These are phyloP conservation scores for Anguilla rostrata DNA, from an alignment of 2,113 vertebrate genomes.

Conservation along the genomic window DNA sequence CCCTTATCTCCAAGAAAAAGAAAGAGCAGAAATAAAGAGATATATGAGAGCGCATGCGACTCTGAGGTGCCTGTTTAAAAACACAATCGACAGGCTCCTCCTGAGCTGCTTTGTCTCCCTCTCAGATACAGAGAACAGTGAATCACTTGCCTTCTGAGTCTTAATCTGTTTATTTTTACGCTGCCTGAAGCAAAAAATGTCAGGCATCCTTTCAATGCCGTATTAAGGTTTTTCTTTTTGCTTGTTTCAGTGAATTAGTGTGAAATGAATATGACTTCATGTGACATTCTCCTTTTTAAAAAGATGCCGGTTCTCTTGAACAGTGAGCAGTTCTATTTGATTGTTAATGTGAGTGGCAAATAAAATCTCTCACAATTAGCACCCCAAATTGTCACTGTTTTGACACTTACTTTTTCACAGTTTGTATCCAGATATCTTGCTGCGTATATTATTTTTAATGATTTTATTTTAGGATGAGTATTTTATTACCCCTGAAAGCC, in stretches of 20 bases:
- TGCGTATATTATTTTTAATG: background rate
- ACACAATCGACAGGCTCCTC: background rate
- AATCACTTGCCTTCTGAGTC: background rate
- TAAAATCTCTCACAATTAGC: background rate
- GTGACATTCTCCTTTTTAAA: background rate
- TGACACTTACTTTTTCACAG: background rate
- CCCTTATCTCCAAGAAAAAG: background rate
- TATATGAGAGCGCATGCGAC: slow-evolving; percentile 1
- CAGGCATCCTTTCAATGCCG: background rate
- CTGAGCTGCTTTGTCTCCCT: slow-evolving; percentile 1
- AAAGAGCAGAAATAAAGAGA: background rate
- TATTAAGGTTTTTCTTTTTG: background rate
- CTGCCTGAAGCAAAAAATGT: background rate
- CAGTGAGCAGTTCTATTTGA: background rate
- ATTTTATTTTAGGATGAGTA: background rate
- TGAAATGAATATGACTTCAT: slow-evolving; percentile 1
- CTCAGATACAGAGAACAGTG: background rate
- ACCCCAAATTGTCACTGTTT: background rate
- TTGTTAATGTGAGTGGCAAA: background rate
- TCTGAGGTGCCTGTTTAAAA: slow-evolving; percentile 8
- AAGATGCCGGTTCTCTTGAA: background rate
- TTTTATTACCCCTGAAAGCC: background rate
- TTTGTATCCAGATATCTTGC: background rate
- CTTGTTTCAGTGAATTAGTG: slow-evolving; percentile 3
- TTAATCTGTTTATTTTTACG: slow-evolving; percentile 3